Conservation (phyloP, 1,140 invertebrate genomes). For the Danaus melanippus region DNA sequence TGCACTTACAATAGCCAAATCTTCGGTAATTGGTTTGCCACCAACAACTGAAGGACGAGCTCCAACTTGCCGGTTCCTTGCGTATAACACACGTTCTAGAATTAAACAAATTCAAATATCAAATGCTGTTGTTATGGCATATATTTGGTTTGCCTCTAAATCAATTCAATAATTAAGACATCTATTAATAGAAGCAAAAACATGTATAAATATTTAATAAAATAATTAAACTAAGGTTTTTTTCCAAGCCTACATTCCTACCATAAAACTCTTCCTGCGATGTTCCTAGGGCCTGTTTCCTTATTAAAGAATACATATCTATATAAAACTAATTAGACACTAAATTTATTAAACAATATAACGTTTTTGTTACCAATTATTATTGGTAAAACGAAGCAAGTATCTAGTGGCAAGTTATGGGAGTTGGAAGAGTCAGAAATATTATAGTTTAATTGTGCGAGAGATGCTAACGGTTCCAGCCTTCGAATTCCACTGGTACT, state of each 20-base stretch:
- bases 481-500: conserved; percentile 22
- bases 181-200: too few species aligned
- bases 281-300: conserved; percentile 50
- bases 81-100: conserved; percentile 65
- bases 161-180: too few species aligned
- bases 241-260: conserved; percentile 20
- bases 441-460: too few species aligned
- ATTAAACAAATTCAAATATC: conserved; percentile 19
- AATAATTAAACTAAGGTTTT: background rate
- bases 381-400: too few species aligned
- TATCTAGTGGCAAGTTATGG: background rate
- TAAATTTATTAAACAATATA: background rate
- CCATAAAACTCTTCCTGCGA: conserved; percentile 58
- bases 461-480: conserved; percentile 19
- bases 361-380: background rate
- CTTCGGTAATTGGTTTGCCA: conserved; percentile 77
- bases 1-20: conserved; percentile 76
- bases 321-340: too few species aligned
- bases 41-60: conserved; percentile 66
- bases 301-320: conserved; percentile 25
- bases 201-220: too few species aligned
- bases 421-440: background rate
- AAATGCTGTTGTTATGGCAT: too few species aligned
- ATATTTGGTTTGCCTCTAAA: too few species aligned
- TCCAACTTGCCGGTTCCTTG: conserved; percentile 49